Conservation (phyloP, 2,797 vertebrate genomes). For the Rachycentron canadum region DNA sequence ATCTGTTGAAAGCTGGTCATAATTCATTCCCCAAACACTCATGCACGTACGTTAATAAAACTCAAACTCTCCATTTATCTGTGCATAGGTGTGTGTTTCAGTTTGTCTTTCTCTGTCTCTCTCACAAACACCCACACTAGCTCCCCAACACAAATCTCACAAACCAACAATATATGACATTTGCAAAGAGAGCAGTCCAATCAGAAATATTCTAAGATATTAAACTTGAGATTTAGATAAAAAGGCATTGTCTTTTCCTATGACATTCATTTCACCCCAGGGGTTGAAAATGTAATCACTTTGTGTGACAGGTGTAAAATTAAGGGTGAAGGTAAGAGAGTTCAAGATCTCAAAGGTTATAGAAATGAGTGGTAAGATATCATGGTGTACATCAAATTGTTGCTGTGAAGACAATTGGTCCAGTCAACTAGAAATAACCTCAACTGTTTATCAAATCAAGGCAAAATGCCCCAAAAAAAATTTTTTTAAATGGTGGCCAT, state of each 20-base stretch:
- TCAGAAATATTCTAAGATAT: slow-evolving; percentile 22
- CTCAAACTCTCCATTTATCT: slow-evolving; percentile 50
- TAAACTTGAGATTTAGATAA: slow-evolving; percentile 7
- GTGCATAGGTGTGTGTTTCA: slow-evolving; percentile 32
- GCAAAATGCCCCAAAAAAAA: neutral
- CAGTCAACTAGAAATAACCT: too few species aligned
- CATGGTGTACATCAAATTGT: neutral
- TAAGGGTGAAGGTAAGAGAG: slow-evolving; percentile 5
- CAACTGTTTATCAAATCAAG: neutral
- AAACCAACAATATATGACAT: slow-evolving; percentile 34
- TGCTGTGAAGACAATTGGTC: neutral
- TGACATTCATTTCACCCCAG: slow-evolving; percentile 7
- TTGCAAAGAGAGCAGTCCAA: slow-evolving; percentile 25
- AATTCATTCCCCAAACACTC: slow-evolving; percentile 71
- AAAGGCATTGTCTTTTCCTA: slow-evolving; percentile 10
- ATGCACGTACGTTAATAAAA: slow-evolving; percentile 49
- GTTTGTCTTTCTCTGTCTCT: slow-evolving; percentile 9
- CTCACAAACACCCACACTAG: neutral
- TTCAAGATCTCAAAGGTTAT: slow-evolving; percentile 3
- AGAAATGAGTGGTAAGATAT: neutral
- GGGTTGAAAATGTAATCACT: slow-evolving; percentile 20
- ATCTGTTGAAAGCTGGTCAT: slow-evolving; percentile 75
- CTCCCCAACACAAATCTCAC: slow-evolving; percentile 10
- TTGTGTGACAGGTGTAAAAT: slow-evolving; percentile 12
- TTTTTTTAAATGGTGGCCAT: neutral